Base-by-base conservation (phyloP, 2,888 invertebrate species). In the Sarcophaga variegata region DNA sequence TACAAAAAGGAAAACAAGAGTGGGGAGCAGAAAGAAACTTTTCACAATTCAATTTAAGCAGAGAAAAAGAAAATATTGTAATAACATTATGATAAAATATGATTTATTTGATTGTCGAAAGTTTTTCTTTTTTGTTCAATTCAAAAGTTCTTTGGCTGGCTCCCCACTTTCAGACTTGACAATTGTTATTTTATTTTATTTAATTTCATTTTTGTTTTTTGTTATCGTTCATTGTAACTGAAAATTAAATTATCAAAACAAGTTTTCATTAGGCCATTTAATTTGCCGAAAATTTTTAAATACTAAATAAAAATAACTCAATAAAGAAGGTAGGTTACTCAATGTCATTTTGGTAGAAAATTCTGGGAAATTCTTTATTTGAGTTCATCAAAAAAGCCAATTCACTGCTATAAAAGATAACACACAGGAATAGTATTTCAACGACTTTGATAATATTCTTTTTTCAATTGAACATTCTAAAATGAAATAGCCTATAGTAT, bases 91-190 rank as follows among this genome's bases (percentile, higher is more conserved):
- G 37, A 54, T 66, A 54, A 78, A 54, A 64, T 54, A 71, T 64
- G 70, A 71, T 77, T 85, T 64, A 74, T 70, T 66, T 27, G 62
- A 63, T 37, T 67, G 67, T 75, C 47, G 20, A 64, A 76, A 78
- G 63, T 80, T 78, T 82, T 83, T 87, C 8, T 37, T 66, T 67
- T 67, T 2, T 67, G 11, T 47, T 45, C 17, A 60, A 49, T 66
- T 72, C 11, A 67, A 54, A 74, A 81, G 27, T 69, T 63, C 49
- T 62, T 75, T 37, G 45, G 0, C 10, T 59, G 45, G 0, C 10
- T 59, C n/a, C 8, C 45, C 54, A 54, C 20, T 76, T 25, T 4
- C 17, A 54, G 14, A 54, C 54, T 54, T 54, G 54, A 2, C 17
- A 54, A 54, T 54, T 54, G n/a, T 67, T 17, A 45, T 67, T 67